Base-by-base conservation (phyloP, 2,888 invertebrate species). In the Lochmaea capreae region DNA sequence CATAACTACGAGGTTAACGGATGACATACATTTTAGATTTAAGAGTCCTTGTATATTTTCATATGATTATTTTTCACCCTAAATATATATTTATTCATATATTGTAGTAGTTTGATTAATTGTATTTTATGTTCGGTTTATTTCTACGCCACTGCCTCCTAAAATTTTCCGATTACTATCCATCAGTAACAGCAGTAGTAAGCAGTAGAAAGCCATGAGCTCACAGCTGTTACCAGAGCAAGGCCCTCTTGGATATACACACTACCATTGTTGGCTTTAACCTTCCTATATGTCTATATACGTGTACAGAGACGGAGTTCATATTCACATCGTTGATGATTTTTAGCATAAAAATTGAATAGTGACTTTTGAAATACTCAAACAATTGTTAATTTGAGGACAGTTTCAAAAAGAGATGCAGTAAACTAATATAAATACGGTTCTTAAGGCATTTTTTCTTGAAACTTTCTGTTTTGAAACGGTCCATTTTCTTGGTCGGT, bases 161-260 rank as follows among this genome's bases (percentile, higher is more conserved):
- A 42, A 43, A 16, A 63, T 42, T 63, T 43, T 42, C 12, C 42
- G 16, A 63, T 63, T 43, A 63, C 16, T 63, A 63, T 18, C 62
- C n/a, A 63, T 39, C 39, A 63, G 62, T 63, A 63, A 63, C 62
- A 63, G 61, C 61, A 61, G 61, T 61, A 42, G 61, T 61, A 61
- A 63, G 62, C 62, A 63, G 62, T 42, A 49, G 63, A 26, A 66
- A 73, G 70, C 70, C 67, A 70, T 16, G 52, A 65, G 58, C 22
- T 73, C 77, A 76, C 77, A 77, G 77, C 77, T 76, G 77, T 76
- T 77, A 76, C 76, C 67, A 73, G 73, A 70, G 52, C 66, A 71
- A 65, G 74, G 72, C 69, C 71, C 69, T 75, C 68, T 73, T 68
- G 73, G 65, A 71, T 75, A 65, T 73, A 75, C 75, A 77, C 73